Evolutionary conservation across 1,140 invertebrate genomes (phyloP).

Genomic region (Achroia grisella): DNA sequence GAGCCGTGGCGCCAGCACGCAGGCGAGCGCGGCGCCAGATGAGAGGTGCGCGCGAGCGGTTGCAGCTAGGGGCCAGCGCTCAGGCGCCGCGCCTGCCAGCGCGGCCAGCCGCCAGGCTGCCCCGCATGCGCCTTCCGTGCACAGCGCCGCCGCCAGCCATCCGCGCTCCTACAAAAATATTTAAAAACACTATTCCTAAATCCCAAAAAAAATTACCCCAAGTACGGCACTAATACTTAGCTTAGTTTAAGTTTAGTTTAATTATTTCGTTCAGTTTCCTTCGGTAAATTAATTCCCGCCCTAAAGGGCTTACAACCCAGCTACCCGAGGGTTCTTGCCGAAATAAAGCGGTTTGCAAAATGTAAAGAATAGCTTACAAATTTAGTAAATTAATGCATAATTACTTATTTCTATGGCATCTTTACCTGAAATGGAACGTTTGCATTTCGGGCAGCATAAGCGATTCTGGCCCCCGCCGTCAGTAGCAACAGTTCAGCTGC

Average conservation of each 20-base stretch:
- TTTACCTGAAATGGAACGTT: conserved; percentile 83
- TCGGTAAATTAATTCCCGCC: too few relatives aligned
- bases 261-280: too few relatives aligned
- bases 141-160: conserved; percentile 84
- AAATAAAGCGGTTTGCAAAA: too few relatives aligned
- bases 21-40: conserved; percentile 81
- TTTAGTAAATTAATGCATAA: too few relatives aligned
- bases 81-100: conserved; percentile 37
- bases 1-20: conserved; percentile 86
- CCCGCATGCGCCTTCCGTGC: conserved; percentile 82
- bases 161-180: conserved; percentile 78
- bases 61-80: conserved; percentile 39
- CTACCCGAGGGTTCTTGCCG: too few relatives aligned
- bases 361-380: too few relatives aligned
- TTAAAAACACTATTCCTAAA: too few relatives aligned
- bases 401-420: too few relatives aligned
- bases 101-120: conserved; percentile 38
- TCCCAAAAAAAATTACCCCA: too few relatives aligned
- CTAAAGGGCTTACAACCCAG: too few relatives aligned
- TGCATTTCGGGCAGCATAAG: conserved; percentile 85
- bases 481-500: conserved; percentile 88
- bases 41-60: conserved; percentile 82
- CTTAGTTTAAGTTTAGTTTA: too few relatives aligned
- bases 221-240: too few relatives aligned
- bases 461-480: conserved; percentile 86